Percentiles rank a stretch among this genome's conserved stretches.
Conservation (phyloP, 2,888 invertebrate species). For the Diloba caeruleocephala region DNA sequence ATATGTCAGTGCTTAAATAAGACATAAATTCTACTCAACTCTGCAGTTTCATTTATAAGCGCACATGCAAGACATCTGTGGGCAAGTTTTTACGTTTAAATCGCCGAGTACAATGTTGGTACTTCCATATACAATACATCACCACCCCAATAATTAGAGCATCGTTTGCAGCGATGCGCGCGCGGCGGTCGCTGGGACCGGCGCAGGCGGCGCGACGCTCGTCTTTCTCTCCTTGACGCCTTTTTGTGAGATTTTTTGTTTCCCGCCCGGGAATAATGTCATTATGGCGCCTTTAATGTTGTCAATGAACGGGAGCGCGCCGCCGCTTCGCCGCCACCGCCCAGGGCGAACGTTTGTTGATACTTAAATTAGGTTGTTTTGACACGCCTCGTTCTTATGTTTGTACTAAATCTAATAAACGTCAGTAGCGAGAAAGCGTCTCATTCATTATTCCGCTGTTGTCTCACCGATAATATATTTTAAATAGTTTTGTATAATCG, state of each 20-base stretch:
- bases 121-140: slow-evolving; percentile 72
- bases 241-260: slow-evolving; percentile 85
- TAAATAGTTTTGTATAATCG: slow-evolving; percentile 61
- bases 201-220: slow-evolving; percentile 64
- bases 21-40: slow-evolving; percentile 54
- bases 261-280: slow-evolving; percentile 87
- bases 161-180: slow-evolving; percentile 63
- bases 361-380: slow-evolving; percentile 89
- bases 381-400: slow-evolving; percentile 88
- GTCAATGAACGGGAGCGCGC: slow-evolving; percentile 82
- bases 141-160: slow-evolving; percentile 78
- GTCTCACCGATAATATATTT: slow-evolving; percentile 66
- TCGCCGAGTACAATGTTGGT: slow-evolving; percentile 40
- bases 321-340: slow-evolving; percentile 71
- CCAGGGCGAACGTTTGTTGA: slow-evolving; percentile 89
- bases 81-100: slow-evolving; percentile 48
- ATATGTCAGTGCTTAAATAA: slow-evolving; percentile 44
- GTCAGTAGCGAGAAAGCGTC: slow-evolving; percentile 78
- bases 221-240: slow-evolving; percentile 80
- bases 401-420: slow-evolving; percentile 88
- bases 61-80: slow-evolving; percentile 60
- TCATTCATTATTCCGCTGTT: slow-evolving; percentile 77
- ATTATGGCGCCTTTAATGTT: slow-evolving; percentile 89
- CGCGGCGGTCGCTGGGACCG: slow-evolving; percentile 54
- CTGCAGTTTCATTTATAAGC: slow-evolving; percentile 54